Base-by-base conservation (phyloP, 2,888 invertebrate species). In the Dynastes hyllus region DNA sequence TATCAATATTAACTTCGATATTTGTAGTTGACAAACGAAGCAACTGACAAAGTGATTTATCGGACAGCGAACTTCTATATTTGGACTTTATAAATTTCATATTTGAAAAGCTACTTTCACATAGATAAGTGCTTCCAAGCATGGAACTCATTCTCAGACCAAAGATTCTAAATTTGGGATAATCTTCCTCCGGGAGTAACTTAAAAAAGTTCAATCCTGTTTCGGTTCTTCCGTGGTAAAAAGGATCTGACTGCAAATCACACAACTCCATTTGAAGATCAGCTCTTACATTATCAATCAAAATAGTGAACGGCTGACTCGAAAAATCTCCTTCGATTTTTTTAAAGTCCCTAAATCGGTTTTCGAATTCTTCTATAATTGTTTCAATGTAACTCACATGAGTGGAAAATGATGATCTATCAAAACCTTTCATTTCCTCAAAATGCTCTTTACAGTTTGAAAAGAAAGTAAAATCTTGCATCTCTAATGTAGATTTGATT, bases 131-230 rank as follows among this genome's bases (percentile, higher is more conserved):
- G 65, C 65, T 65, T 65, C 32, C 32, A 32, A 65, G 65, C 0
- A 32, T 65, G 29, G 65, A 32, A 32, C 65, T 32, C 65, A 22
- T 16, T 67, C n/a, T 40, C 40, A 45, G 67, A 3, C 67, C 76
- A 80, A 79, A 80, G 80, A 80, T 78, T 81, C 71, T 77, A 80
- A 81, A 81, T 77, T 81, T 81, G 78, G 80, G 79, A 69, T 81
- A 79, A 67, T 78, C 78, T 82, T 82, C 79, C 80, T 65, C 78
- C 76, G 79, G 80, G 55, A 81, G 80, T 73, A 82, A 79, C 81
- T 80, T 80, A 50, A 80, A 80, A 79, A 81, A 80, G 77, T 81
- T 65, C 71, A 81, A 78, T 79, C 79, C 78, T 53, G 50, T 79
- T 81, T 80, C 79, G 61, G 76, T 81, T 82, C 80, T 79, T 82